Base-by-base conservation (phyloP, 1,140 invertebrate species). In the Tetraneura akinire region DNA sequence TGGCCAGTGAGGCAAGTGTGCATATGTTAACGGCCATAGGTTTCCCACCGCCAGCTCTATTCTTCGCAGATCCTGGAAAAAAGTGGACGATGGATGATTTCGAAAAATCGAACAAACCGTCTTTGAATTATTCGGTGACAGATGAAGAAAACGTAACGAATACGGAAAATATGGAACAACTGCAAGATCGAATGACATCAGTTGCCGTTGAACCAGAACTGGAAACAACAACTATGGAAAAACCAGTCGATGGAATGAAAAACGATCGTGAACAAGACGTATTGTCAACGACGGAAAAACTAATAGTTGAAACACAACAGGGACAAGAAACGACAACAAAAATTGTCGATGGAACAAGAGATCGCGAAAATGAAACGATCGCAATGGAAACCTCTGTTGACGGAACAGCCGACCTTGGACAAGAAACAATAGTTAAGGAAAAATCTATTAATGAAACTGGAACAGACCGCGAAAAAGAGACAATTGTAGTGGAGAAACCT, bases 41-140 rank as follows among this genome's bases (percentile, higher is more conserved):
- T 1, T 70, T 70, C 45, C 66, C 45, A 9, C 66, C 66, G 3
- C 66, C 45, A 16, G 45, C 42, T 0, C 16, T 49, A 14, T 49
- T 47, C 8, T 49, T 49, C 4, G 66, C 66, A 0, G 21, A 49
- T 70, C 66, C 45, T 1, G 16, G 13, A 11, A 70, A 70, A 9
- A 70, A 70, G 26, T 70, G 66, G 66, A 29, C 45, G 13, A 5
- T 70, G 13, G 66, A 1, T 4, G 66, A 68, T 49, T 70, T 49
- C 23, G 37, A 45, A 10, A 70, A 70, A 70, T 5, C 62, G 18
- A 29, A 47, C 57, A n/a, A 53, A 1, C n/a, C 0, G 10, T 16
- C 18, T 10, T 11, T 16, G 0, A 37, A 26, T 0, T 66, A 66
- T 5, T 13, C 62, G 10, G 62, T 66, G 29, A 21, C 62, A 9